Base-by-base conservation (phyloP, 2,113 vertebrate species). In the Menura novaehollandiae region DNA sequence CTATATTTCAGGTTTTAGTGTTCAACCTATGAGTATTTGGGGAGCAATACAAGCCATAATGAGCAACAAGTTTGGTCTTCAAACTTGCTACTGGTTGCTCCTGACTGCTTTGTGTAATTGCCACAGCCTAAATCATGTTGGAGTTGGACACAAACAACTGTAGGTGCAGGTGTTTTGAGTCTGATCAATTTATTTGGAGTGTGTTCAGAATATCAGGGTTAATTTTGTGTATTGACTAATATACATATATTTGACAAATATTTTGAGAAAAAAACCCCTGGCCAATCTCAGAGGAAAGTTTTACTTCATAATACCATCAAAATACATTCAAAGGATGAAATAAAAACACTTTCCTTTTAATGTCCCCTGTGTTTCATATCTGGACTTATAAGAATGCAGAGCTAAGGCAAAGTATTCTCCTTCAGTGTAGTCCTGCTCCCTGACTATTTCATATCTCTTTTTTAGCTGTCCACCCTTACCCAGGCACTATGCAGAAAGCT, bases 151-250 rank as follows among this genome's bases (percentile, higher is more conserved):
- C 11, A 37, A 82, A 41, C 9, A n/a, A 11, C 14, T 47, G 20
- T 53, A 28, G 39, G 1, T 21, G 60, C 28, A 0, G 0, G 2
- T 26, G 28, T 26, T n/a, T 8, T 27, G 30, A 14, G 20, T 53
- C 4, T 56, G 49, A 26, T 15, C 1, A 4, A 7, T 5, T 63
- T 49, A 33, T 52, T 91, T 10, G 30, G 16, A 26, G 68, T 47
- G 2, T 27, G 6, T 55, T 67, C 49, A 60, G 18, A 44, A 23
- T 24, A 68, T 27, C 15, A 37, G 7, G 21, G 32, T 77, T 55
- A 56, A 73, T 84, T 77, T 52, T 72, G 0, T 35, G 4, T n/a
- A 13, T 59, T 75, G 32, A 44, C 17, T 7, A 8, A 7, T 37
- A 27, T 28, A 37, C 4, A 46, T 41, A 49, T 2, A 35, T 66